Percentiles rank a stretch among this genome's conserved stretches.
Evolutionary conservation across 1,140 invertebrate genomes (phyloP).

Genomic region (Diuraphis noxia): DNA sequence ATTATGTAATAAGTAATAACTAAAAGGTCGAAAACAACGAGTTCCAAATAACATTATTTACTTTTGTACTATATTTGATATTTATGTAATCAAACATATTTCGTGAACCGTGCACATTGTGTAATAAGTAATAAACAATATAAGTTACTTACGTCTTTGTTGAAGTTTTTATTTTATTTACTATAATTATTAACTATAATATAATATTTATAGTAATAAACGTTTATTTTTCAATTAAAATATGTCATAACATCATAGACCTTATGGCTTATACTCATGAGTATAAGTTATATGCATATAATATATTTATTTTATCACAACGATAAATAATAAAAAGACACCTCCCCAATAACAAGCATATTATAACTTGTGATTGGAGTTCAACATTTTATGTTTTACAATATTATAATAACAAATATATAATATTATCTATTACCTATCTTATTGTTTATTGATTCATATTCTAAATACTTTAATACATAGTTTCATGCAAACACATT

Average conservation of each 20-base stretch:
- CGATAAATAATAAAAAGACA: neutral
- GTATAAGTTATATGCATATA: no score
- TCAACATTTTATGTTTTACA: no score
- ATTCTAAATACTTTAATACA: no score
- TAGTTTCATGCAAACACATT: no score
- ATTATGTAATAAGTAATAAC: neutral
- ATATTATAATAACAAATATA: no score
- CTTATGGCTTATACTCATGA: no score
- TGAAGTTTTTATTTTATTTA: neutral
- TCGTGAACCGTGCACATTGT: neutral
- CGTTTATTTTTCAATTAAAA: neutral
- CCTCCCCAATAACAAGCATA: neutral
- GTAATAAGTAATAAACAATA: neutral
- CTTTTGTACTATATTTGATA: neutral
- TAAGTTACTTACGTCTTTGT: neutral
- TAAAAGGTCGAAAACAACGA: neutral
- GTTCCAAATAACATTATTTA: neutral
- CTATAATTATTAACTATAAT: neutral
- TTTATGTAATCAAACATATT: constrained; percentile 6
- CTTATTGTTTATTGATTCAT: no score
- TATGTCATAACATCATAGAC: no score
- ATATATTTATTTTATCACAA: neutral
- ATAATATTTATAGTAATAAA: neutral
- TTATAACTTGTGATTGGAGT: neutral
- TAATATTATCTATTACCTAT: no score